Evolutionary conservation across 2,113 vertebrate genomes (phyloP), one percentile per base, ranked within the genome.

Genomic region (Chaetops frenatus): DNA sequence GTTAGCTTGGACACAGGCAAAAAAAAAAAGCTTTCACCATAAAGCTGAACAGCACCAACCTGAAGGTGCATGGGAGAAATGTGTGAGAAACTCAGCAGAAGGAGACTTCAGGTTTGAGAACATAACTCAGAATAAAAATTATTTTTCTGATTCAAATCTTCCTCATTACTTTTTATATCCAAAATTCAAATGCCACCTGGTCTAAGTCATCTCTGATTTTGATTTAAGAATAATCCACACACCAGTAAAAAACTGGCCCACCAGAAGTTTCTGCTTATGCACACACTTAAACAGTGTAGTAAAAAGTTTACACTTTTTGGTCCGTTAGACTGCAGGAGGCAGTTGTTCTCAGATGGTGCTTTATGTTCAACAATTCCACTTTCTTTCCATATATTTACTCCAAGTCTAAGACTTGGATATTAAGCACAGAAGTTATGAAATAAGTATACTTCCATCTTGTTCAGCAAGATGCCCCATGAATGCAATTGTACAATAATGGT

Each of bases 151-250:
- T 84, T 94, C 71, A 80, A 74, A 64, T 91, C 86, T 86, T 92
- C 56, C 86, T 93, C 74, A 69, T 94, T 95, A 95, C 19, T 81
- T 94, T 94, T 96, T 93, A 97, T 66, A 84, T 38, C 35, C 38
- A 11, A 69, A 93, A 96, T 86, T 79, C 38, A 83, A 94, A 83
- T 69, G 38, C 73, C 80, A 86, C 45, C 78, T 92, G 57, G 74
- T 56, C 72, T 64, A 81, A 86, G 18, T 71, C 15, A 88, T 58
- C 67, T 71, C 87, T 96, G 79, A 85, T 79, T 81, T 88, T 92
- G 54, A 91, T 92, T 91, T 92, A 84, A 73, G 65, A 84, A 81
- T 87, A 92, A 87, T 74, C 45, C 65, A 62, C 71, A 72, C 18
- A 82, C 53, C 58, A 65, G 44, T 48, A 94, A 95, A 85, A 94